Conservation (phyloP, 2,888 invertebrate genomes). For the Caenorhabditis afra region DNA sequence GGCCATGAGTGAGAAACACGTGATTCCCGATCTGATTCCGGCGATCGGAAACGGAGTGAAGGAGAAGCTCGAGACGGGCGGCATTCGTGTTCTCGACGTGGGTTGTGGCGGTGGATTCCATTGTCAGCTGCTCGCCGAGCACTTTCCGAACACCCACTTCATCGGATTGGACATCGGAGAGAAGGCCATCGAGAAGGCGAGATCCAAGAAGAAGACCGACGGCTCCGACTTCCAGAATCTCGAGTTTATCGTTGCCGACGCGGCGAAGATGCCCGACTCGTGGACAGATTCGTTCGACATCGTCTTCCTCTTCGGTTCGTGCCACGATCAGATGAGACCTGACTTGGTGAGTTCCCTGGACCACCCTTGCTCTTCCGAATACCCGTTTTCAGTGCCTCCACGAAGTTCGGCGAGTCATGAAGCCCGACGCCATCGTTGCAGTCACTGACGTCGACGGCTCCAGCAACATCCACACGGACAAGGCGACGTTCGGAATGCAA, state of each 20-base stretch:
- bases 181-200: constrained; percentile 64
- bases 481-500: constrained; percentile 23
- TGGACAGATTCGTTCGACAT: constrained; percentile 70
- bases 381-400: constrained; percentile 62
- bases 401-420: constrained; percentile 72
- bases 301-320: constrained; percentile 74
- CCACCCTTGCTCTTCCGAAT: not conserved
- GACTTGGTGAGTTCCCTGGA: constrained; percentile 63
- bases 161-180: constrained; percentile 71
- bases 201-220: constrained; percentile 15
- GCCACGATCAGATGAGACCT: constrained; percentile 74
- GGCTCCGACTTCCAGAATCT: constrained; percentile 60
- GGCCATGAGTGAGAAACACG: constrained; percentile 62
- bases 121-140: constrained; percentile 54
- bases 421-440: constrained; percentile 70
- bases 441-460: constrained; percentile 72
- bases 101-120: constrained; percentile 52
- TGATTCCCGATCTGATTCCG: constrained; percentile 69
- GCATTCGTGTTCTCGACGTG: constrained; percentile 69
- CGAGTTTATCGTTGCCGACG: constrained; percentile 63
- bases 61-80: constrained; percentile 19
- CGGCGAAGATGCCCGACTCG: constrained; percentile 57
- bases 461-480: constrained; percentile 56
- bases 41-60: constrained; percentile 25
- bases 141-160: constrained; percentile 70